Evolutionary conservation across 2,797 vertebrate species (phyloP).

Genomic region (Sitta carolinensis): DNA sequence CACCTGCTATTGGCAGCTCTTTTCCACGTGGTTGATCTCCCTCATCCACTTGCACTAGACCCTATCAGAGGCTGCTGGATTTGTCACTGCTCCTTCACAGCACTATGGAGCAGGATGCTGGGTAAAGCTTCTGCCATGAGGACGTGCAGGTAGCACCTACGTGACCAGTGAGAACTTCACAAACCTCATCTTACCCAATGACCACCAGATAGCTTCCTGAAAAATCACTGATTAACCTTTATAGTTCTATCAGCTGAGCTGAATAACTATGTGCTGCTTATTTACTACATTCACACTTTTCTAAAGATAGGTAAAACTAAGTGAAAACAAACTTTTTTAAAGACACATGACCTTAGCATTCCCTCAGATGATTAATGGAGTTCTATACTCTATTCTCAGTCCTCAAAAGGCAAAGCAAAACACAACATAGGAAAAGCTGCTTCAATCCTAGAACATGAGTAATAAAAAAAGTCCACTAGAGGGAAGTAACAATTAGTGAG

Average conservation of each 20-base stretch:
- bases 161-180: neutral
- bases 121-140: neutral
- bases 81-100: neutral
- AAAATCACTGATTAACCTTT: neutral
- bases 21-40: neutral
- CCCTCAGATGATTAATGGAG: neutral
- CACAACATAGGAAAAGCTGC: neutral
- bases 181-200: neutral
- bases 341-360: neutral
- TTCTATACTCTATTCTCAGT: conserved; percentile 20
- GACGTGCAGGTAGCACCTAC: neutral
- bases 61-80: neutral
- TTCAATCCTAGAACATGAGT: conserved; percentile 12
- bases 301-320: neutral
- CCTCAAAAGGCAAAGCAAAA: conserved; percentile 44
- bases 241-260: conserved; percentile 10
- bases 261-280: neutral
- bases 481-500: conserved; percentile 61
- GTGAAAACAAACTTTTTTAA: neutral
- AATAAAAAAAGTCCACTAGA: conserved; percentile 47
- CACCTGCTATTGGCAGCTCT: neutral
- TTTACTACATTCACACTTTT: neutral
- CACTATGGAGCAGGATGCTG: neutral
- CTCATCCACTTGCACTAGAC: neutral
- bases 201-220: neutral